These are phyloP conservation scores for Epizoanthus fatuus DNA, from an alignment of 92 coral and sea anemone species.

Conservation along the genomic window DNA sequence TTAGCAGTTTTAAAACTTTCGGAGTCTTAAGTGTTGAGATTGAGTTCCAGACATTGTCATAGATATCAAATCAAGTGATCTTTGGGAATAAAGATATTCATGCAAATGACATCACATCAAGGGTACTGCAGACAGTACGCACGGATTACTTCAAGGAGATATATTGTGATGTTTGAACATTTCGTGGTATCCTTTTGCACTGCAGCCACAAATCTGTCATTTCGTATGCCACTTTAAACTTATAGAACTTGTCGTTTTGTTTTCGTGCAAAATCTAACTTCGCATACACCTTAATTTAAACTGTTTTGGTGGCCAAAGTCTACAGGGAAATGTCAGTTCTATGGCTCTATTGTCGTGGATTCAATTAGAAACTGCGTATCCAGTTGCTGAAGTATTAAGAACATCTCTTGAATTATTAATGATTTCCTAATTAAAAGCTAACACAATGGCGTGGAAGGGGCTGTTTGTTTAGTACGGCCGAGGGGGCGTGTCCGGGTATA, in stretches of 20 bases:
- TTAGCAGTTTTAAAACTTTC: background rate
- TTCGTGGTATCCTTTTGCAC: background rate
- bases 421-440: constrained; percentile 66
- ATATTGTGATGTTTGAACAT: background rate
- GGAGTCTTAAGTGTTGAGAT: no score
- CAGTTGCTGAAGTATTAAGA: constrained; percentile 57
- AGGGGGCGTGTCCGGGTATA: constrained; percentile 36
- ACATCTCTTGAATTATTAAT: constrained; percentile 68
- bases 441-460: constrained; percentile 51
- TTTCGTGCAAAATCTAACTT: constrained; percentile 21
- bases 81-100: background rate
- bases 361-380: constrained; percentile 76
- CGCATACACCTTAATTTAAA: constrained; percentile 28
- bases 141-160: constrained; percentile 8
- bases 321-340: constrained; percentile 67
- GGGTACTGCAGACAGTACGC: background rate
- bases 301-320: constrained; percentile 53
- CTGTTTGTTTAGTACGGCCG: constrained; percentile 33
- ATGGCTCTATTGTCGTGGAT: constrained; percentile 53
- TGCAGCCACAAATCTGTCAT: background rate
- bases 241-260: background rate
- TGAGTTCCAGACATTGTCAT: constrained; percentile 15
- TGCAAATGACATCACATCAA: constrained; percentile 17
- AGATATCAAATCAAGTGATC: background rate
- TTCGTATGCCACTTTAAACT: background rate